Evolutionary conservation across 2,113 vertebrate species (phyloP).

Genomic region (Hyperopisus bebe): DNA sequence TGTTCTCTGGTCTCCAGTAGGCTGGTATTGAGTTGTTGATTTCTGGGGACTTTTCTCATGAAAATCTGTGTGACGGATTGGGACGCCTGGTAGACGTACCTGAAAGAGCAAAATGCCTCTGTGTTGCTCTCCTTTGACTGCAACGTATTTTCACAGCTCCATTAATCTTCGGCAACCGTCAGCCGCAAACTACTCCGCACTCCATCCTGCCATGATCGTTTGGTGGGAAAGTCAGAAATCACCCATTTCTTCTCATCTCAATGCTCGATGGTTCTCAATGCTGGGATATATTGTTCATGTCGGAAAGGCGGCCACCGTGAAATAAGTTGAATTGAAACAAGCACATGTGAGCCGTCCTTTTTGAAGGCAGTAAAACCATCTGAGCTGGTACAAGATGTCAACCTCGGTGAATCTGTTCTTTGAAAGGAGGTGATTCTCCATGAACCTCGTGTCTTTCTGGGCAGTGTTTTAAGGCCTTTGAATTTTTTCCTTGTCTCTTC

Average conservation of each 20-base stretch:
- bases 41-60: neutral
- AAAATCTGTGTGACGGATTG: neutral
- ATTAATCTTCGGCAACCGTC: neutral
- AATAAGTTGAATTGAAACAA: neutral
- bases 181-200: neutral
- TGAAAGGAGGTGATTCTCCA: neutral
- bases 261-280: neutral
- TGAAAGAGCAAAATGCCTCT: neutral
- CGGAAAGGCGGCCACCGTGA: neutral
- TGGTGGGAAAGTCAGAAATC: neutral
- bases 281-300: neutral
- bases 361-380: neutral
- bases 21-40: neutral
- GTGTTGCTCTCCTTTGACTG: neutral
- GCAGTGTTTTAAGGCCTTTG: neutral
- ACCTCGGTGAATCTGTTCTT: neutral
- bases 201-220: neutral
- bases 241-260: neutral
- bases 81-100: neutral
- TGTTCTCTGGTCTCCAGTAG: neutral
- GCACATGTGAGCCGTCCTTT: neutral
- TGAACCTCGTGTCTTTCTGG: neutral
- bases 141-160: neutral
- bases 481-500: neutral
- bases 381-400: neutral